Evolutionary conservation across 2,888 invertebrate genomes (phyloP).

Genomic region (Lissocephala sabroskyi): DNA sequence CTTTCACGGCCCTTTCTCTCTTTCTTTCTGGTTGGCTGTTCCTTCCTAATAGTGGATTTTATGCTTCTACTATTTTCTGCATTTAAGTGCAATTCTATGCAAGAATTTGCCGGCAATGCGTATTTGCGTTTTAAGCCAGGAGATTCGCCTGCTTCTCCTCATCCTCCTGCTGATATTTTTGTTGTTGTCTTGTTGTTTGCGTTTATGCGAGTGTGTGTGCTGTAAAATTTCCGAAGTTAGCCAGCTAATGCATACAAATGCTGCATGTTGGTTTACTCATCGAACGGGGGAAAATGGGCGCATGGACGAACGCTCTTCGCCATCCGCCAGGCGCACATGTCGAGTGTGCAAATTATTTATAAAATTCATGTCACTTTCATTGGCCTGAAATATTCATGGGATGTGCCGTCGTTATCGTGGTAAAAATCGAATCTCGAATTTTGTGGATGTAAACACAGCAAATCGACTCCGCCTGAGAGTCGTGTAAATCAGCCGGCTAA

Average conservation of each 20-base stretch:
- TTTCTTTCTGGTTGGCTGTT: conserved; percentile 1
- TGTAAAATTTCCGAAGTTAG: conserved; percentile 62
- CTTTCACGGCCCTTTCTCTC: not conserved
- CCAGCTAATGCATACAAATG: conserved; percentile 63
- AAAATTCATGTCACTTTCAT: conserved; percentile 43
- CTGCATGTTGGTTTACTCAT: conserved; percentile 31
- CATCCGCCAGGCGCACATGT: too few relatives aligned
- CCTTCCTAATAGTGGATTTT: conserved; percentile 17
- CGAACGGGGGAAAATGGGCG: too few relatives aligned
- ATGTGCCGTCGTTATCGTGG: too few relatives aligned
- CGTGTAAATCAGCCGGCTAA: too few relatives aligned
- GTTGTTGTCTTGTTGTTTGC: not conserved
- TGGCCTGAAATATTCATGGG: conserved; percentile 12
- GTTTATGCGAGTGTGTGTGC: too few relatives aligned
- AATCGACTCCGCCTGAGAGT: too few relatives aligned
- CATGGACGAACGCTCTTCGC: too few relatives aligned
- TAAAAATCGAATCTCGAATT: too few relatives aligned
- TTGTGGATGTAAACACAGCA: too few relatives aligned
- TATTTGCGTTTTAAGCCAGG: conserved; percentile 58
- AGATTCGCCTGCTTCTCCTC: conserved; percentile 20
- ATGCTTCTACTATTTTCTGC: conserved; percentile 57
- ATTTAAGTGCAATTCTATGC: conserved; percentile 63
- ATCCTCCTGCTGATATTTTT: not conserved
- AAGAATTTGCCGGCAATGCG: conserved; percentile 59
- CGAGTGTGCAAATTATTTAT: conserved; percentile 13